These are phyloP conservation scores for Pogonognathellus flavescens DNA, from an alignment of 1,140 invertebrate genomes.

Conservation along the genomic window DNA sequence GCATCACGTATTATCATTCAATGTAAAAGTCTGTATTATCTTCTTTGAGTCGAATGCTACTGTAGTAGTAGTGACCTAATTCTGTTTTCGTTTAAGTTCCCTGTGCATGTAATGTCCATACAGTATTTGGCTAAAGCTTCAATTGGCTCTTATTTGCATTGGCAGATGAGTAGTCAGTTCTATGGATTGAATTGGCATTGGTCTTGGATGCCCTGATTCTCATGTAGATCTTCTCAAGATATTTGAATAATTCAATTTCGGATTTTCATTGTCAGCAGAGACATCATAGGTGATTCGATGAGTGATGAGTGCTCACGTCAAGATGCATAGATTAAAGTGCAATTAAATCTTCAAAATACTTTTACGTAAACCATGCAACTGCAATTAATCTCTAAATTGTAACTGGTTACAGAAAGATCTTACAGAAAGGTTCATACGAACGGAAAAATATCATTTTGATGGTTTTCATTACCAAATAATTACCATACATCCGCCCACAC, in stretches of 20 bases:
- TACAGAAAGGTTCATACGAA: too few species aligned
- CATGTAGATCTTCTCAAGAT: conserved; percentile 25
- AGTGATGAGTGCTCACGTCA: too few species aligned
- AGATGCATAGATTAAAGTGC: too few species aligned
- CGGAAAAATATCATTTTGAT: too few species aligned
- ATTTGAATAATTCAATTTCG: neutral
- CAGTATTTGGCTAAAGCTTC: conserved; percentile 2
- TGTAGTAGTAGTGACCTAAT: neutral
- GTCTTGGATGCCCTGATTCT: conserved; percentile 22
- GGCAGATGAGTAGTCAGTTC: neutral
- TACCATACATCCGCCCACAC: too few species aligned
- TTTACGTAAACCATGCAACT: too few species aligned
- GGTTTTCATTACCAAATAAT: too few species aligned
- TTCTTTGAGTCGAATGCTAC: neutral
- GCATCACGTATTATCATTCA: too few species aligned
- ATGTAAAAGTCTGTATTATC: neutral
- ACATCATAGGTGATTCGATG: conserved; percentile 13
- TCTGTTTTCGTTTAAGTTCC: neutral
- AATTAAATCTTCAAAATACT: too few species aligned
- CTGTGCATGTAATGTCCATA: neutral
- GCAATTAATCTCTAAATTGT: too few species aligned
- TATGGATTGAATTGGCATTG: conserved; percentile 22
- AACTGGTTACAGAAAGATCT: too few species aligned
- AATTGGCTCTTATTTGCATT: conserved; percentile 46
- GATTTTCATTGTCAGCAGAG: neutral